A percentile compares a stretch with the other conserved stretches of the same genome.
Conservation (phyloP, 2,113 vertebrate species). For the Triplophysa rosa region DNA sequence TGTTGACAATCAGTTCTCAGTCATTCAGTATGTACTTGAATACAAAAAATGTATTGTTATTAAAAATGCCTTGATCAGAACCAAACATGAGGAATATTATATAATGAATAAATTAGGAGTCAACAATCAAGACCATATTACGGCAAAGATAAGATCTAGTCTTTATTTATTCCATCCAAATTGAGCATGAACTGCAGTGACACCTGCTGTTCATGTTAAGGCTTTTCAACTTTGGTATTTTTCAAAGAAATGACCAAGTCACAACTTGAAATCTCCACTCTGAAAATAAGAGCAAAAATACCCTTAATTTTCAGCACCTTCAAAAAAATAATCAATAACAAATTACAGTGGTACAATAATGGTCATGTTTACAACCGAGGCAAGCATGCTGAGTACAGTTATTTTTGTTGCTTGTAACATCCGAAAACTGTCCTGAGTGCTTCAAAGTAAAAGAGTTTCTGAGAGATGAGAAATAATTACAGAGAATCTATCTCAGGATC, state of each 20-base stretch:
- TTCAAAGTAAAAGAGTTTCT: constrained; percentile 2
- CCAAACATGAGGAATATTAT: background rate
- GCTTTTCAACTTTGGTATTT: constrained; percentile 6
- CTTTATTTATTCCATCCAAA: background rate
- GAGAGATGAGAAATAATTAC: constrained; percentile 17
- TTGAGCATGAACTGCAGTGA: constrained; percentile 25
- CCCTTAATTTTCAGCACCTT: background rate
- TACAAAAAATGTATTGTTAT: no score
- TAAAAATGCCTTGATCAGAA: no score
- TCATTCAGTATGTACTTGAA: no score
- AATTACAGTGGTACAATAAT: constrained; percentile 1
- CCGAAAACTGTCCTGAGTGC: background rate
- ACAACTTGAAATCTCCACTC: background rate
- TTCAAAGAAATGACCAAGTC: background rate
- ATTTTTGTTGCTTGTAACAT: constrained; percentile 5
- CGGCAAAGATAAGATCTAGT: background rate
- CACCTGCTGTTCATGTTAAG: constrained; percentile 34
- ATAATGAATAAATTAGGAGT: background rate
- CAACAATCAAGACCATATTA: background rate
- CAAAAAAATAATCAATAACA: constrained; percentile 24
- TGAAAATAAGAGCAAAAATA: background rate
- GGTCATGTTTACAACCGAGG: background rate
- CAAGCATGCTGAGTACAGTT: background rate
- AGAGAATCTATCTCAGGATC: background rate
- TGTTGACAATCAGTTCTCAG: no score